Conservation (phyloP, 2,797 vertebrate genomes). For the Rhinoraja longicauda region DNA sequence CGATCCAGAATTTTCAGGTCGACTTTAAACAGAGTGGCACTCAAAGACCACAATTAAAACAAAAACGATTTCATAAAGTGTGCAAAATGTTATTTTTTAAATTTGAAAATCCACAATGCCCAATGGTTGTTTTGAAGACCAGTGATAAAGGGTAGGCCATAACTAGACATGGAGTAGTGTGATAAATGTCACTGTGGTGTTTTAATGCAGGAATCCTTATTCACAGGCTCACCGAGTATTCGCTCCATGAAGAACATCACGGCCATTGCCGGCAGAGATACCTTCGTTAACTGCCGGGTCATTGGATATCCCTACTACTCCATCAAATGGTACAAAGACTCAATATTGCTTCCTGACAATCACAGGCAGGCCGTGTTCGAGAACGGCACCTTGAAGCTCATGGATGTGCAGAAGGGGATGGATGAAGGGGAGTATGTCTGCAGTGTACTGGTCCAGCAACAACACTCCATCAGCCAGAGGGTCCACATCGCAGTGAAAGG, state of each 20-base stretch:
- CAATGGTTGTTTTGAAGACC: not conserved
- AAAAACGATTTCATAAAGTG: not conserved
- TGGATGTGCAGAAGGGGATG: conserved; percentile 94
- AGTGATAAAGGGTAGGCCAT: not conserved
- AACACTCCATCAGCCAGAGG: conserved; percentile 92
- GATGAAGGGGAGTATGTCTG: conserved; percentile 93
- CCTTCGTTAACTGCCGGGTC: conserved; percentile 93
- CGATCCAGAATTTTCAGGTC: not conserved
- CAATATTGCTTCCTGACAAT: conserved; percentile 87
- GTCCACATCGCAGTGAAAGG: conserved; percentile 94
- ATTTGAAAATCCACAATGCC: not conserved
- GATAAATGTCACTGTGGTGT: conserved; percentile 11
- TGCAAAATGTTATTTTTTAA: not conserved
- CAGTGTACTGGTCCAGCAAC: conserved; percentile 93
- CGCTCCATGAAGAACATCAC: conserved; percentile 91
- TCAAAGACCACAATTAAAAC: not conserved
- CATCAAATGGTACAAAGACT: conserved; percentile 97
- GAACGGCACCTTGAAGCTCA: conserved; percentile 91
- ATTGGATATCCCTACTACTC: conserved; percentile 98
- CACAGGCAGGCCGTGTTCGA: conserved; percentile 96
- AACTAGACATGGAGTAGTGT: too few relatives aligned
- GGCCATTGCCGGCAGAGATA: conserved; percentile 87
- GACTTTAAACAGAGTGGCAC: not conserved
- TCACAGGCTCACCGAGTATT: conserved; percentile 82
- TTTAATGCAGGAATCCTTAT: conserved; percentile 28